These are phyloP conservation scores for Venustaconcha ellipsiformis DNA, from an alignment of 1,140 invertebrate species.

Conservation along the genomic window DNA sequence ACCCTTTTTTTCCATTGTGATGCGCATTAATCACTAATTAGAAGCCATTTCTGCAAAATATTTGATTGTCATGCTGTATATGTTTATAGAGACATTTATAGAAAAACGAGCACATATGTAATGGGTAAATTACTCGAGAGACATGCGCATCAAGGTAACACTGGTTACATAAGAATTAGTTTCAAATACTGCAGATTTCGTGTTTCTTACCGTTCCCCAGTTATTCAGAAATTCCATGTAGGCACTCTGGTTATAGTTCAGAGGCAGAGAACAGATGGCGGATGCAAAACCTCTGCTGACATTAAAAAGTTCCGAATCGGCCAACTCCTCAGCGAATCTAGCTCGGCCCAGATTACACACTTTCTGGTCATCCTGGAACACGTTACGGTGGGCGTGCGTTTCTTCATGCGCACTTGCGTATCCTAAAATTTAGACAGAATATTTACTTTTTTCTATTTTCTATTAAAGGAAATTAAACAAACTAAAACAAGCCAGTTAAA, in stretches of 20 bases:
- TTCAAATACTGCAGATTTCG: not conserved
- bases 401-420: conserved; percentile 15
- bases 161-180: not conserved
- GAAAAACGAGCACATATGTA: not conserved
- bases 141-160: not conserved
- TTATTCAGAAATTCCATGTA: conserved; percentile 34
- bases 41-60: too few species aligned
- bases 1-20: too few species aligned
- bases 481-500: not conserved
- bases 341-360: conserved; percentile 32
- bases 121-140: too few species aligned
- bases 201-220: conserved; percentile 30
- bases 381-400: conserved; percentile 11
- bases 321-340: conserved; percentile 32
- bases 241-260: conserved; percentile 1
- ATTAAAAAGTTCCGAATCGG: conserved; percentile 19
- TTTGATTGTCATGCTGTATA: too few species aligned
- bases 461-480: not conserved
- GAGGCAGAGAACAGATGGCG: conserved; percentile 21
- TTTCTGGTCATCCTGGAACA: conserved; percentile 33
- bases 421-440: not conserved
- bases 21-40: too few species aligned
- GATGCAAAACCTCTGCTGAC: conserved; percentile 30
- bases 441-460: too few species aligned
- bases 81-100: too few species aligned